These are phyloP conservation scores for Paguma larvata DNA, from an alignment of 2,797 vertebrate species.

Conservation along the genomic window DNA sequence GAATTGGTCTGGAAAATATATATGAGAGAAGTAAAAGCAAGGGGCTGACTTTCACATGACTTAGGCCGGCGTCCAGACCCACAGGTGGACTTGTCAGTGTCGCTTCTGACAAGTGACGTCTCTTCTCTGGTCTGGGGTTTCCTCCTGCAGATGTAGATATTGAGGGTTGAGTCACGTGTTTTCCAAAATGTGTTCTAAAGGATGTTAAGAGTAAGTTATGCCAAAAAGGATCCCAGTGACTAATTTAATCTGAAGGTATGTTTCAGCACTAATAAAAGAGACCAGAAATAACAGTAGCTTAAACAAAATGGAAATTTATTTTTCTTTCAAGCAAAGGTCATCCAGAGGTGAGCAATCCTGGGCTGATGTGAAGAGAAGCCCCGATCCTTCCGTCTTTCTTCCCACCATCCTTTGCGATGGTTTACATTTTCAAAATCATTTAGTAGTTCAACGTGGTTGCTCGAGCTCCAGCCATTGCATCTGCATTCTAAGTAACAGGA, in stretches of 20 bases:
- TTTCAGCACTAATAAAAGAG: background rate
- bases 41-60: too few species aligned
- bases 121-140: background rate
- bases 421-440: background rate
- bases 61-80: background rate
- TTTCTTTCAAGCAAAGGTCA: background rate
- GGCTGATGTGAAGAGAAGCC: fast-evolving
- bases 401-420: background rate
- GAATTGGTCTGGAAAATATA: background rate
- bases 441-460: background rate
- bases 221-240: background rate
- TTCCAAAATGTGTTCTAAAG: background rate
- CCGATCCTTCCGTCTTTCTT: background rate
- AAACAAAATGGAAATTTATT: background rate
- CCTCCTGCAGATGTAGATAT: background rate
- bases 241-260: background rate
- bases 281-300: background rate
- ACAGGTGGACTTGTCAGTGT: fast-evolving
- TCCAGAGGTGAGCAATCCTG: too few species aligned
- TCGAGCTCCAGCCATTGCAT: background rate
- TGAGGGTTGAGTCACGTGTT: background rate
- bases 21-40: background rate
- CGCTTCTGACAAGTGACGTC: too few species aligned
- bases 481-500: background rate
- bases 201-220: background rate